Percentiles rank a stretch among this genome's conserved stretches.
These are phyloP conservation scores for Andrena haemorrhoa DNA, from an alignment of 2,888 invertebrate species.

Conservation along the genomic window DNA sequence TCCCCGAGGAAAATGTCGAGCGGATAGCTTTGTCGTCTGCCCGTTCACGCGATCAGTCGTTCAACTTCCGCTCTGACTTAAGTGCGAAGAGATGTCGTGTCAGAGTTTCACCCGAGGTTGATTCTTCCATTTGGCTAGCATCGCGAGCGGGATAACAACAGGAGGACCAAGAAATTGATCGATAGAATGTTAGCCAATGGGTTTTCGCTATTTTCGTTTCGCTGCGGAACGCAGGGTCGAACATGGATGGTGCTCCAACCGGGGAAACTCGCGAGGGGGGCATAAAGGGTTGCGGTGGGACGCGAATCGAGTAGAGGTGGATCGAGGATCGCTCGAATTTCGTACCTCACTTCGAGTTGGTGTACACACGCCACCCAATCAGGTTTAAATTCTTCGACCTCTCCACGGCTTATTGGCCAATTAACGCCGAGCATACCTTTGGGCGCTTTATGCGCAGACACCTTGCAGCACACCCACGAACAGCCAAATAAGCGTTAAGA, in stretches of 20 bases:
- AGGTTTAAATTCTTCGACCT: no score
- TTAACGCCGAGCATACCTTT: no score
- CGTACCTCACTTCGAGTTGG: no score
- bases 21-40: constrained; percentile 7
- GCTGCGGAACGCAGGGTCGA: neutral
- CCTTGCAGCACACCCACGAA: no score
- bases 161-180: neutral
- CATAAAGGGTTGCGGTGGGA: no score
- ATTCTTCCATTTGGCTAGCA: constrained; percentile 8
- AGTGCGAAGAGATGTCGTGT: constrained; percentile 38
- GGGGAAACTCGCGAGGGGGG: constrained; percentile 10
- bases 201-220: neutral
- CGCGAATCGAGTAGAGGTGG: no score
- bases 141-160: neutral
- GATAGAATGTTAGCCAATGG: constrained; percentile 2
- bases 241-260: constrained; percentile 6
- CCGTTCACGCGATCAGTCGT: constrained; percentile 4
- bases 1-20: constrained; percentile 9
- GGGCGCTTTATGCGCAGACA: no score
- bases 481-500: no score
- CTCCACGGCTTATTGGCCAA: no score
- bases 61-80: constrained; percentile 23
- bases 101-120: constrained; percentile 18
- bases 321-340: no score
- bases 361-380: no score